phyloP scores from a whole-genome alignment of 1,140 invertebrate species.

The Brachionus rotundiformis region DNA sequence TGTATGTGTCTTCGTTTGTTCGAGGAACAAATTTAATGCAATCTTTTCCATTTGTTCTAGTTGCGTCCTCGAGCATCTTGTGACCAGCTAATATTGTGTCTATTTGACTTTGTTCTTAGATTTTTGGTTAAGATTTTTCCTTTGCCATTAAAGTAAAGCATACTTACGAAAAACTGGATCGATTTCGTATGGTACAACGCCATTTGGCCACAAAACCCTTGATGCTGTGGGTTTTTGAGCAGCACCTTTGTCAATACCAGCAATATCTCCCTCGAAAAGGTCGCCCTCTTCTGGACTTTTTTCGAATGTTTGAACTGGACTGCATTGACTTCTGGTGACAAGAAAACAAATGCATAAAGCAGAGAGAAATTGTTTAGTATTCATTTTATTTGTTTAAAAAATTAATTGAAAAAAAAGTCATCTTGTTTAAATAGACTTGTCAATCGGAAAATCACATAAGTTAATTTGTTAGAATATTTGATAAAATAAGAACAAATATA shows the following conservation, averaged over 20 bases:
- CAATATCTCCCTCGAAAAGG: conserved; percentile 52
- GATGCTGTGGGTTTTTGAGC: background rate
- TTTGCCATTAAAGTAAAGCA: background rate
- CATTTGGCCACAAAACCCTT: conserved; percentile 34
- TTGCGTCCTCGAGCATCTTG: conserved; percentile 34
- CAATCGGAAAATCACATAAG: background rate
- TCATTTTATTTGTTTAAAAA: background rate
- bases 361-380: background rate
- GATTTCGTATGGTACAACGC: conserved; percentile 38
- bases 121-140: background rate
- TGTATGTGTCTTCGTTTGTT: conserved; percentile 39
- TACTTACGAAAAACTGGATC: conserved; percentile 15
- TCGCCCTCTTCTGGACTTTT: conserved; percentile 48
- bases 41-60: conserved; percentile 6
- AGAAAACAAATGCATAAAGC: background rate
- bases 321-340: background rate
- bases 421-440: conserved; percentile 6
- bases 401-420: background rate
- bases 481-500: background rate
- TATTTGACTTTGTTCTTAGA: conserved; percentile 3
- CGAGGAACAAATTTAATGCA: conserved; percentile 39
- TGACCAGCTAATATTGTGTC: conserved; percentile 23
- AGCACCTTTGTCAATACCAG: conserved; percentile 33
- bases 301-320: background rate
- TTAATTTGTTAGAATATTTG: conserved; percentile 21